Evolutionary conservation across 2,888 invertebrate species (phyloP), one percentile per base, ranked within the genome.

Genomic region (Teinopalpus imperialis): DNA sequence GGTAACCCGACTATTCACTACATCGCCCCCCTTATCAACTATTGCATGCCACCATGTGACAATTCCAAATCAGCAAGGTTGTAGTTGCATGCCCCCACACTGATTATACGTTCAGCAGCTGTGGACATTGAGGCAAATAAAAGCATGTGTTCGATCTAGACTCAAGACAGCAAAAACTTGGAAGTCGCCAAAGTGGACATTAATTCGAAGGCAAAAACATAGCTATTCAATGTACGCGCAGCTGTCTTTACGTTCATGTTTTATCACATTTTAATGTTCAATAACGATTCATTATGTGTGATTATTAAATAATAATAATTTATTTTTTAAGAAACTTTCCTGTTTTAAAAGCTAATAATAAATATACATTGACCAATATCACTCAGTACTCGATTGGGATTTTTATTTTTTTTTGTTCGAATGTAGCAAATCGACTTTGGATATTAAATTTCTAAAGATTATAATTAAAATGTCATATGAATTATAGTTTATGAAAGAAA

Each of bases 101-200:
- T 62, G 62, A 66, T 66, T 70, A 65, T 70, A 61, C 66, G 62
- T 60, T 65, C 56, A 59, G 74, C 81, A 76, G 76, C 69, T 73
- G 78, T 64, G 56, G 56, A 61, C 57, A 52, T 52, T 46, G 47
- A 54, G 54, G 49, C 56, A 54, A 73, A 58, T 56, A 57, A 73
- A 72, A 74, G 69, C 69, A 63, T 62, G 54, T 53, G 58, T 60
- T 53, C 52, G 53, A 63, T 61, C 60, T 56, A 63, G 63, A 67
- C 64, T 55, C 60, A 56, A 63, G 63, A 67, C 64, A 54, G 49
- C 49, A 59, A 51, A 53, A 47, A 45, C 32, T 29, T n/a, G 16
- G 29, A 31, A 29, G 18, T 9, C 13, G 36, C 31, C 40, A 30
- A 34, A 21, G 12, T 36, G 30, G 13, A 35, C 27, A 12, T 54